These are phyloP conservation scores for Ametastegia equiseti DNA, from an alignment of 2,888 invertebrate genomes.

Conservation along the genomic window DNA sequence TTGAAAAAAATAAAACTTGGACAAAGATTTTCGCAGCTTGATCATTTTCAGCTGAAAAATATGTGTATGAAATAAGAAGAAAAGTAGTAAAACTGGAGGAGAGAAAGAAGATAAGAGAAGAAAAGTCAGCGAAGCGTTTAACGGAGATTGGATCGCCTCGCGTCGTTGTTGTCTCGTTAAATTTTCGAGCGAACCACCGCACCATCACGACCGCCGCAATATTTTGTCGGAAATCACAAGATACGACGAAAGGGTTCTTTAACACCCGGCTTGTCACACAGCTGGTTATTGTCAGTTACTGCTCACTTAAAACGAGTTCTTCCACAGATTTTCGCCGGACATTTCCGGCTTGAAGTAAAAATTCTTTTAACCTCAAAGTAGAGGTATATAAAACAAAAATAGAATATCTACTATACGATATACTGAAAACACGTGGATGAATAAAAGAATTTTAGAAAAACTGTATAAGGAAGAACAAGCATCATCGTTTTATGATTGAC, in stretches of 20 bases:
- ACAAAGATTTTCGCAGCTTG: too few relatives aligned
- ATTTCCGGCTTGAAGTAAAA: not conserved
- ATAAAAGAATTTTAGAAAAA: too few relatives aligned
- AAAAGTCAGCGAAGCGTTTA: constrained; percentile 35
- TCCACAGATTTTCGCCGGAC: constrained; percentile 10
- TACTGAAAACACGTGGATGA: too few relatives aligned
- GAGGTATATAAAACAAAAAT: not conserved
- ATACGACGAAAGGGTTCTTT: constrained; percentile 46
- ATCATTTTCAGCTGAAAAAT: not conserved
- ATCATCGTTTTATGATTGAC: too few relatives aligned
- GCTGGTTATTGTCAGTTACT: constrained; percentile 26
- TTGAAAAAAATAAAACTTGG: not conserved
- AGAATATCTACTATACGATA: too few relatives aligned
- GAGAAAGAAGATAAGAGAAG: not conserved
- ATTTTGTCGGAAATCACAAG: constrained; percentile 46
- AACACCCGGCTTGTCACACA: constrained; percentile 21
- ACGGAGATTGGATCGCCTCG: constrained; percentile 48
- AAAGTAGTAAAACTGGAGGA: not conserved
- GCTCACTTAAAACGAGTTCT: not conserved
- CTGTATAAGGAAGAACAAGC: too few relatives aligned
- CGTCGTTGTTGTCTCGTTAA: constrained; percentile 8
- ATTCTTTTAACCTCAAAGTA: not conserved
- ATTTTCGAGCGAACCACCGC: constrained; percentile 29
- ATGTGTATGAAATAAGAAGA: not conserved
- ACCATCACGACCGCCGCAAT: too few relatives aligned